Base-by-base conservation (phyloP, 2,113 vertebrate species). In the Centropus bengalensis region DNA sequence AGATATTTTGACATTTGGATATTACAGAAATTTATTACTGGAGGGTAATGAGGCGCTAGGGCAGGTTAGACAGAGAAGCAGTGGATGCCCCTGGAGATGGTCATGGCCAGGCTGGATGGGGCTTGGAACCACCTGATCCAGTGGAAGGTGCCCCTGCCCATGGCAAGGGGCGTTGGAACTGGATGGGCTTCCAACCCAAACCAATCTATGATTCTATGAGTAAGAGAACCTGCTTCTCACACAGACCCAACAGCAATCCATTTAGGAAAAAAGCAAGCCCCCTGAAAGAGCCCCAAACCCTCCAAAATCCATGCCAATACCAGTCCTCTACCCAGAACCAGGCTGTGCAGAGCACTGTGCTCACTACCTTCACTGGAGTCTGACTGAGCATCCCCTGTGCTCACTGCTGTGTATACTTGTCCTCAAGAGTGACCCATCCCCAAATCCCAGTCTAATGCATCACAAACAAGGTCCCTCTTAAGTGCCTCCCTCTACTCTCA, bases 371-470 rank as follows among this genome's bases (percentile, higher is more conserved):
- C 42, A 36, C 3, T 47, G 51, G 8, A 28, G 23, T 23, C 42
- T 44, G 49, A 16, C 8, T 28, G 15, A 81, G 30, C n/a, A 26
- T 10, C 12, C 16, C 55, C 68, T 27, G 17, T 10, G 73, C 42
- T 44, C 7, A 5, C 32, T 68, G 67, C 42, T 47, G 45, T 1
- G 2, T 38, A 19, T 2, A 3, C 7, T 2, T 2, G 6, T 6
- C 10, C 24, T 49, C 18, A 15, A 27, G 12, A 32, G n/a, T 0
- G 21, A 32, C 10, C 6, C 60, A 67, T 40, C 58, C 17, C 32
- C 67, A 82, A 63, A 59, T 12, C 12, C 27, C 0, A 0, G 6
- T 8, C 33, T 24, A 8, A 14, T 1, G 10, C 20, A 7, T 16
- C 27, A 44, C 11, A 6, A 30, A 38, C 7, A 32, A 68, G 33